Conservation (phyloP, 2,888 invertebrate genomes). For the Agonopterix alstromeriana region DNA sequence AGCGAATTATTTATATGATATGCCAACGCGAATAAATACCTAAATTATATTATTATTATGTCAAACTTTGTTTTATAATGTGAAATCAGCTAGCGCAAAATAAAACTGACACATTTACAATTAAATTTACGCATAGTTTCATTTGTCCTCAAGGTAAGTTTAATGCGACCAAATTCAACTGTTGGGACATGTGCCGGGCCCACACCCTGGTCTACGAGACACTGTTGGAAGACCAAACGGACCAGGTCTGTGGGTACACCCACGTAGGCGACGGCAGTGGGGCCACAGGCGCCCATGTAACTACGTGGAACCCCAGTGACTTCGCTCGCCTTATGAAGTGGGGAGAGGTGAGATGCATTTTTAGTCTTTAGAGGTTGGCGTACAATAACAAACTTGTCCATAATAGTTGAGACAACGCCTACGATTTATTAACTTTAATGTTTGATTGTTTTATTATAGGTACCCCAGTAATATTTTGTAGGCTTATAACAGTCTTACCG, state of each 20-base stretch:
- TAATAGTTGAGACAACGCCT: no score
- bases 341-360: conserved; percentile 78
- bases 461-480: no score
- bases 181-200: conserved; percentile 82
- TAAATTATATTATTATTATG: no score
- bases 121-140: background rate
- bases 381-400: no score
- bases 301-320: conserved; percentile 84
- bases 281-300: conserved; percentile 79
- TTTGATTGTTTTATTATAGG: no score
- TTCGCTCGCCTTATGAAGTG: conserved; percentile 83
- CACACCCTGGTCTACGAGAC: conserved; percentile 85
- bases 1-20: background rate
- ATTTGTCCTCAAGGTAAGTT: conserved; percentile 73
- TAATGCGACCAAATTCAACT: conserved; percentile 80
- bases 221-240: conserved; percentile 83
- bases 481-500: no score
- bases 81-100: background rate
- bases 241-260: conserved; percentile 84
- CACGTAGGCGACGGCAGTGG: conserved; percentile 83
- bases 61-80: no score
- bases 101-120: background rate
- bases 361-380: no score
- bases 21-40: background rate
- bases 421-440: no score